These are phyloP conservation scores for Drosophila ezoana DNA, from an alignment of 2,888 invertebrate species.

Conservation along the genomic window DNA sequence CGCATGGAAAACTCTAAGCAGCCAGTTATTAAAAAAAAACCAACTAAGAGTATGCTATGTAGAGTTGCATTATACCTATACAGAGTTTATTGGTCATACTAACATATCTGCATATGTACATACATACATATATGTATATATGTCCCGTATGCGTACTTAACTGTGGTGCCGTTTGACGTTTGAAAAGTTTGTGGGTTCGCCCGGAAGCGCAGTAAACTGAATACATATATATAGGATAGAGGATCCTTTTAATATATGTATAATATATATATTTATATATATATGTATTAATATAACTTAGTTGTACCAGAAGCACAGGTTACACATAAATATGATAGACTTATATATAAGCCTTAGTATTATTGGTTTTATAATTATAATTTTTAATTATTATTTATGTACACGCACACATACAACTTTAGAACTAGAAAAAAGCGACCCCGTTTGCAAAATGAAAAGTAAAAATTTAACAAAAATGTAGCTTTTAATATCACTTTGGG, in stretches of 20 bases:
- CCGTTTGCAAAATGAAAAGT: slow-evolving; percentile 68
- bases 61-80: slow-evolving; percentile 30
- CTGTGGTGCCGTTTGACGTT: slow-evolving; percentile 51
- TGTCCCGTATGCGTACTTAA: slow-evolving; percentile 2
- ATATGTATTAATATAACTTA: slow-evolving; percentile 45
- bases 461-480: slow-evolving; percentile 61
- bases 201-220: slow-evolving; percentile 62
- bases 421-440: slow-evolving; percentile 55
- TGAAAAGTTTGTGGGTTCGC: slow-evolving; percentile 64
- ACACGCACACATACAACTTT: slow-evolving; percentile 46
- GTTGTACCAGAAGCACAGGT: slow-evolving; percentile 62
- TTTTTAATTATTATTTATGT: slow-evolving; percentile 37
- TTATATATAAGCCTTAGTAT: slow-evolving; percentile 18
- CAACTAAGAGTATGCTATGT: slow-evolving; percentile 42
- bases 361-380: slow-evolving; percentile 39
- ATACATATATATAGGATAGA: slow-evolving; percentile 21
- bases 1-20: slow-evolving; percentile 59
- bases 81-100: slow-evolving; percentile 20
- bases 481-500: slow-evolving; percentile 77
- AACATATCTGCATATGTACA: slow-evolving; percentile 18
- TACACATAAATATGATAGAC: slow-evolving; percentile 58
- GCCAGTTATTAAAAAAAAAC: slow-evolving; percentile 43
- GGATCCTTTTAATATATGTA: slow-evolving; percentile 8
- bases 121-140: slow-evolving; percentile 15
- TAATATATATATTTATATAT: background rate